phyloP scores from a whole-genome alignment of 92 coral and sea anemone species.

The Epizoanthus ramosus region DNA sequence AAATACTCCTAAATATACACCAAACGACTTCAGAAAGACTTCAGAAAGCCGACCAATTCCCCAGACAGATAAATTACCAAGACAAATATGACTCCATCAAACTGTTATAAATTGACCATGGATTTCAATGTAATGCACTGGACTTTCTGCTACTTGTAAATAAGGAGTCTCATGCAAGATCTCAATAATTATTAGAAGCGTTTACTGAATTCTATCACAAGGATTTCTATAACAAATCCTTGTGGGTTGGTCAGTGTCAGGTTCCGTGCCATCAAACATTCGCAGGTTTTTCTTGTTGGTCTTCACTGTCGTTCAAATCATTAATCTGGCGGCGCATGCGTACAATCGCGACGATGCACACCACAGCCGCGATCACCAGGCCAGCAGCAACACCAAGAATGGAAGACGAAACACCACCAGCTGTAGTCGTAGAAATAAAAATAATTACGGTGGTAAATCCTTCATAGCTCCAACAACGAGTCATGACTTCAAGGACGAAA shows the following conservation, averaged over 20 bases:
- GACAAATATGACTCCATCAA: neutral
- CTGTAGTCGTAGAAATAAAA: neutral
- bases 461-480: too few relatives aligned
- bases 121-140: neutral
- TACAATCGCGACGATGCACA: slow-evolving; percentile 20
- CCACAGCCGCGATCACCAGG: slow-evolving; percentile 16
- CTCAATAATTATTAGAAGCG: slow-evolving; percentile 14
- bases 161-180: neutral
- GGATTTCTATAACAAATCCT: slow-evolving; percentile 17
- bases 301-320: neutral
- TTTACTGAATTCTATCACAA: slow-evolving; percentile 1
- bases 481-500: too few relatives aligned
- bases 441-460: too few relatives aligned
- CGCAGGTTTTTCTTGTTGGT: neutral
- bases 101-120: neutral
- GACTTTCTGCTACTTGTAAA: neutral
- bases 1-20: too few relatives aligned
- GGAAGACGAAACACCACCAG: slow-evolving; percentile 10
- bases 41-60: too few relatives aligned
- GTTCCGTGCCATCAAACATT: slow-evolving; percentile 23
- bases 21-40: too few relatives aligned
- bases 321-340: slow-evolving; percentile 35
- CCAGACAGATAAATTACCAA: too few relatives aligned
- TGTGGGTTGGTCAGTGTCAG: neutral
- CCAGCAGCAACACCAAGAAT: slow-evolving; percentile 16